A percentile compares a stretch with the other conserved stretches of the same genome.
phyloP scores from a whole-genome alignment of 2,888 invertebrate species.

The Zygaena filipendulae region DNA sequence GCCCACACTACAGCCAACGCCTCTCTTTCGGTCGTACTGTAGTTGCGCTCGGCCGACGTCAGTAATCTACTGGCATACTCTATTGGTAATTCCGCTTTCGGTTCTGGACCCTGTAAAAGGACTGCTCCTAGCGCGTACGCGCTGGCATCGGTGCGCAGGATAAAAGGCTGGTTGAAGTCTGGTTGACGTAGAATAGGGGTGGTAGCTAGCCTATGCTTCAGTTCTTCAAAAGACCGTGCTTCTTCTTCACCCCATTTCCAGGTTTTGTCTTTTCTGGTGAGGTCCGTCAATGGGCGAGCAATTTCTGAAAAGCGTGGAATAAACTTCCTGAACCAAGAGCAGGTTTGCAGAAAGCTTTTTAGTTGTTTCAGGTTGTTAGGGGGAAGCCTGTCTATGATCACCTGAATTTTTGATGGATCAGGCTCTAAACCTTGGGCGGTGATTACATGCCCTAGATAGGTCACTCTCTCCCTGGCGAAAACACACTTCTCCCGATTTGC shows the following conservation, averaged over 20 bases:
- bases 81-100: conserved; percentile 16
- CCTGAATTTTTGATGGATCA: background rate
- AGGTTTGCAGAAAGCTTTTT: too few relatives aligned
- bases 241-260: conserved; percentile 10
- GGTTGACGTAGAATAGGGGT: conserved; percentile 15
- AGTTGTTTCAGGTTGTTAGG: too few relatives aligned
- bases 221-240: conserved; percentile 15
- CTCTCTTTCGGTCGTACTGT: conserved; percentile 29
- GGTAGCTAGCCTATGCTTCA: conserved; percentile 16
- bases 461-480: too few relatives aligned
- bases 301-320: too few relatives aligned
- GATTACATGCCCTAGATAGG: too few relatives aligned
- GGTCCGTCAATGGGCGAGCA: conserved; percentile 14
- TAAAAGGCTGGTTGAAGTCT: conserved; percentile 16
- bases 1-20: conserved; percentile 29
- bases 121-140: conserved; percentile 15
- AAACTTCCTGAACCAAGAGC: too few relatives aligned
- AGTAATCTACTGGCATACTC: conserved; percentile 17
- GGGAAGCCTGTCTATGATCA: too few relatives aligned
- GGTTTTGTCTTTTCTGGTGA: conserved; percentile 6
- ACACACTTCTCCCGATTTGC: too few relatives aligned
- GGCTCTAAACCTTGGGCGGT: too few relatives aligned
- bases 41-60: conserved; percentile 24
- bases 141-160: conserved; percentile 21
- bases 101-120: conserved; percentile 6